These are phyloP conservation scores for Harlomillsia oculata DNA, from an alignment of 1,140 invertebrate species.

Conservation along the genomic window DNA sequence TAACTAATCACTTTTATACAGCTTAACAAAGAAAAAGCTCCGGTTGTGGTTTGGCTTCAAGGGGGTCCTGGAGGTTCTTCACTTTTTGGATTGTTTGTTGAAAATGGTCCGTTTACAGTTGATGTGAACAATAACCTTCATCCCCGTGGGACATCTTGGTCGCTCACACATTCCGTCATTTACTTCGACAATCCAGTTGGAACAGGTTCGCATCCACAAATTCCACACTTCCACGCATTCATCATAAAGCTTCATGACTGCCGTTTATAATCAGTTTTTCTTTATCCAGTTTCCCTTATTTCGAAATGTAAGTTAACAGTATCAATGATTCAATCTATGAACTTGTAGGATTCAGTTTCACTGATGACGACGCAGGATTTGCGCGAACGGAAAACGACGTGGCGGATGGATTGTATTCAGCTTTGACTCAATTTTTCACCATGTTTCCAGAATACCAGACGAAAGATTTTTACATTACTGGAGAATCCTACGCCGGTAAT, in stretches of 20 bases:
- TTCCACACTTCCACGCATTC: constrained; percentile 25
- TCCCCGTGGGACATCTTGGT: constrained; percentile 41
- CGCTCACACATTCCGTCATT: constrained; percentile 43
- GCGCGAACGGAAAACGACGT: constrained; percentile 55
- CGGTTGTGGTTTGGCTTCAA: constrained; percentile 45
- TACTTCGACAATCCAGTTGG: constrained; percentile 49
- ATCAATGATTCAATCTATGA: neutral
- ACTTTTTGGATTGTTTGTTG: constrained; percentile 46
- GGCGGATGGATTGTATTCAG: constrained; percentile 54
- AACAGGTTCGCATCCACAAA: constrained; percentile 38
- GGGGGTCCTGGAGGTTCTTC: constrained; percentile 47
- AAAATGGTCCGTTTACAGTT: constrained; percentile 45
- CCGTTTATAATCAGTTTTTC: too few relatives aligned
- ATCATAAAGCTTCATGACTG: neutral
- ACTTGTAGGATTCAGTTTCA: constrained; percentile 58
- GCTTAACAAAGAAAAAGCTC: constrained; percentile 37
- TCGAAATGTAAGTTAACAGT: too few relatives aligned
- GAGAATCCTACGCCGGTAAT: constrained; percentile 74
- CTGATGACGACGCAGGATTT: constrained; percentile 52
- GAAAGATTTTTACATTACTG: constrained; percentile 66
- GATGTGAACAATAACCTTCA: constrained; percentile 38
- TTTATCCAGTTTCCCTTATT: too few relatives aligned
- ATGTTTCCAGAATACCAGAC: constrained; percentile 56
- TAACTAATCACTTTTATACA: constrained; percentile 9
- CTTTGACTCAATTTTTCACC: constrained; percentile 60